Base-by-base conservation (phyloP, 1,140 invertebrate species). In the Aphis craccivora region DNA sequence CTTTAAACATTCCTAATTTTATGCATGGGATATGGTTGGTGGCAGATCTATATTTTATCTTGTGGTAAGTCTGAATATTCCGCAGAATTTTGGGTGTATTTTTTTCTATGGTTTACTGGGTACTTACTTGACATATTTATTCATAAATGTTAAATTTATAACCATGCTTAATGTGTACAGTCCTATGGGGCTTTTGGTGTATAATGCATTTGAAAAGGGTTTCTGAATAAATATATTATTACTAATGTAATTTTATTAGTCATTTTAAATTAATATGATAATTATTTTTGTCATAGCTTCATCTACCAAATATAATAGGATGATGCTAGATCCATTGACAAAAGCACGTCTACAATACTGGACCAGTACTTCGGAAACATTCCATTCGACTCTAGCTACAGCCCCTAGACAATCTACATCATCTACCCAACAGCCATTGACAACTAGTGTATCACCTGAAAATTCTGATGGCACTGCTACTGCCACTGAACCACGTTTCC, bases 331-430 rank as follows among this genome's bases (percentile, higher is more conserved):
- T 76, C 93, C 94, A 37, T 93, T 94, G 43, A 94, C 94, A 2
- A 93, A 93, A 93, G 94, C 93, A n/a, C 91, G 94, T 89, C n/a
- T 94, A 37, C 92, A 93, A 25, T 94, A 94, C 37, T 96, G 94
- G 94, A 94, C 94, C n/a, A 83, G 93, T 83, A 93, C 81, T 53
- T 93, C 91, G 25, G 91, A 93, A 81, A 93, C 91, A 86, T 93
- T 93, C 48, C 91, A 93, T 93, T 93, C 76, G 7, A 93, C 91
- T 30, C 25, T 93, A 53, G 88, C 43, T 37, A 83, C 90, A 81
- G 45, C 55, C 2, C 81, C 45, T 35, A 83, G 90, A 81, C 89
- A 94, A 25, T 53, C 51, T 22, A 22, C 88, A 87, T 67, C 88
- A 87, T 67, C 94, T 86, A 60, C 92, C 5, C 53, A 60, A 40